Evolutionary conservation across 92 coral and sea anemone species (phyloP).

Genomic region (Desmophyllum pertusum): DNA sequence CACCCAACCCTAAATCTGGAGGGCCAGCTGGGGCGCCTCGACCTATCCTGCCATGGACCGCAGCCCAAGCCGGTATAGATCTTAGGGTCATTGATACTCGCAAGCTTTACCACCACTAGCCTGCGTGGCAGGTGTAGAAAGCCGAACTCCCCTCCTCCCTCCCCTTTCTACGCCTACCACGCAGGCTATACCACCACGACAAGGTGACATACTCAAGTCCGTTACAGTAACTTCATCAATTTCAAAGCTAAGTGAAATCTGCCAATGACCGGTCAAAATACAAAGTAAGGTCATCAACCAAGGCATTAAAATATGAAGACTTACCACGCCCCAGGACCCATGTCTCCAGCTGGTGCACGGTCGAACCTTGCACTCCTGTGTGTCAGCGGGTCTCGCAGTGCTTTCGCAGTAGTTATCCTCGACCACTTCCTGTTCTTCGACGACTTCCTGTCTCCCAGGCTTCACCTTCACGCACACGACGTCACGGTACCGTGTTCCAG

Average conservation of each 20-base stretch:
- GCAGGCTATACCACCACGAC: too few relatives aligned
- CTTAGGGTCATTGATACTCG: too few relatives aligned
- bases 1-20: too few relatives aligned
- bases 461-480: slow-evolving; percentile 66
- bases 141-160: too few relatives aligned
- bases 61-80: too few relatives aligned
- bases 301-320: not conserved
- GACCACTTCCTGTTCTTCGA: slow-evolving; percentile 22
- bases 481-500: slow-evolving; percentile 62
- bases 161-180: too few relatives aligned
- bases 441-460: not conserved
- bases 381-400: slow-evolving; percentile 49
- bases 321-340: slow-evolving; percentile 70
- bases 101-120: too few relatives aligned
- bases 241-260: not conserved
- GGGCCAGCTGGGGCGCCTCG: too few relatives aligned
- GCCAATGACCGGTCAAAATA: not conserved
- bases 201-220: too few relatives aligned
- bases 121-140: too few relatives aligned
- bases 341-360: slow-evolving; percentile 80
- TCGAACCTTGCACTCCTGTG: slow-evolving; percentile 39
- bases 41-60: too few relatives aligned
- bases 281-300: not conserved
- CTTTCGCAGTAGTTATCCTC: slow-evolving; percentile 47
- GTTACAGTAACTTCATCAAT: too few relatives aligned